Conservation (phyloP, 2,797 vertebrate genomes). For the Micrastur ruficollis region DNA sequence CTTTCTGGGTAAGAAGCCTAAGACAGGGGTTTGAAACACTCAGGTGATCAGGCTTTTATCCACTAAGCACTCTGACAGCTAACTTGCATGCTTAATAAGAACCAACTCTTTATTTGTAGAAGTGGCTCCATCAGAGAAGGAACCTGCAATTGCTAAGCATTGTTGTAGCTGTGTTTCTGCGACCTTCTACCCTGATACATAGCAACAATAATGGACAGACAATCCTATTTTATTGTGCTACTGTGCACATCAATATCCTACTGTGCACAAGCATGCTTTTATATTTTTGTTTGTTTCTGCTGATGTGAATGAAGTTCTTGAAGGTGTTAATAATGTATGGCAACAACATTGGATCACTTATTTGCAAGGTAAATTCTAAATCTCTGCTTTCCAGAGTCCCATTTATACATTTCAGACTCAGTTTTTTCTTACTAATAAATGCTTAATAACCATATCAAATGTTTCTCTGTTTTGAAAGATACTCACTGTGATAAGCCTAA, state of each 20-base stretch:
- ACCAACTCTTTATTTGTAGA: background rate
- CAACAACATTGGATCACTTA: background rate
- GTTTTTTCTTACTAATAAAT: background rate
- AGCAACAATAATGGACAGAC: background rate
- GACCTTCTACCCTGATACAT: background rate
- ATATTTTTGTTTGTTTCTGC: background rate
- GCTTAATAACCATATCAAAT: background rate
- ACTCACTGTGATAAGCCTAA: background rate
- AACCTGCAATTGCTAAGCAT: background rate
- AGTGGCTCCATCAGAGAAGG: background rate
- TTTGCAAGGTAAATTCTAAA: background rate
- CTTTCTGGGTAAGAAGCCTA: background rate
- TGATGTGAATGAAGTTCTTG: background rate
- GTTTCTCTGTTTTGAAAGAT: background rate
- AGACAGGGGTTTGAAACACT: background rate
- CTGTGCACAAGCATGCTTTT: background rate
- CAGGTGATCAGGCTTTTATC: rapidly evolving
- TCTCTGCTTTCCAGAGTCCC: background rate
- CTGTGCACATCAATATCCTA: background rate
- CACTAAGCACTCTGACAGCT: background rate
- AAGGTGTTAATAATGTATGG: background rate
- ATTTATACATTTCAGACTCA: background rate
- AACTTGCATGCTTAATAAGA: background rate
- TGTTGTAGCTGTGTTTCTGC: background rate
- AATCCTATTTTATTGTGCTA: background rate